phyloP scores from a whole-genome alignment of 2,797 vertebrate genomes.

The Notoglanidium macrostoma region DNA sequence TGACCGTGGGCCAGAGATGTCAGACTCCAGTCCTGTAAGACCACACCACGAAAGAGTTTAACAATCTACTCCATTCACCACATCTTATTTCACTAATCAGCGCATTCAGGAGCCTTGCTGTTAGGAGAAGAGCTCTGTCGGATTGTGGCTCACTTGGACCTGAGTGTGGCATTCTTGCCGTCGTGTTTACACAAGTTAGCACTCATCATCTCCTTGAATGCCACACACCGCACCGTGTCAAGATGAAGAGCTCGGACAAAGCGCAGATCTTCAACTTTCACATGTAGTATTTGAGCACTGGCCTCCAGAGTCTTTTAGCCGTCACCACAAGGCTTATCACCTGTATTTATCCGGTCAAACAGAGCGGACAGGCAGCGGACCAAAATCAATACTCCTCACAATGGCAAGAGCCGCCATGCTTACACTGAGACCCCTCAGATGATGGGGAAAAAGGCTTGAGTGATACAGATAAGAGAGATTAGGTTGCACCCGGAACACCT shows the following conservation, averaged over 20 bases:
- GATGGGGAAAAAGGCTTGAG: conserved; percentile 51
- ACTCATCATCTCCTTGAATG: conserved; percentile 34
- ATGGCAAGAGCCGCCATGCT: conserved; percentile 25
- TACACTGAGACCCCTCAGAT: conserved; percentile 53
- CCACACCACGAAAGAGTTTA: conserved; percentile 16
- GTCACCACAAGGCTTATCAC: conserved; percentile 42
- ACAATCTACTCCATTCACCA: background rate
- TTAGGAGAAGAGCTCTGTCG: background rate
- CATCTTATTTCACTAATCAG: background rate
- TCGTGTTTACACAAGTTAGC: conserved; percentile 43
- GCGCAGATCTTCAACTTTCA: conserved; percentile 18
- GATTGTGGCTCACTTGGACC: background rate
- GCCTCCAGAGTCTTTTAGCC: conserved; percentile 13
- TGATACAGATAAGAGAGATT: conserved; percentile 65
- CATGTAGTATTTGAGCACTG: conserved; percentile 3
- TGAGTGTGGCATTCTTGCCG: background rate
- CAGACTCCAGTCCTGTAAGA: conserved; percentile 7
- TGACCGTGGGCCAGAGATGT: conserved; percentile 27
- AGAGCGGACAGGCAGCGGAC: conserved; percentile 37
- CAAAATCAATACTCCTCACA: conserved; percentile 46
- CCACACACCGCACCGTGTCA: conserved; percentile 39
- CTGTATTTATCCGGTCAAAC: conserved; percentile 44
- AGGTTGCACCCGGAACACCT: conserved; percentile 61
- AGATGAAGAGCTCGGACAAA: conserved; percentile 44
- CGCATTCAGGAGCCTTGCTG: background rate